Conservation (phyloP, 2,113 vertebrate genomes). For the Heterochromis multidens region DNA sequence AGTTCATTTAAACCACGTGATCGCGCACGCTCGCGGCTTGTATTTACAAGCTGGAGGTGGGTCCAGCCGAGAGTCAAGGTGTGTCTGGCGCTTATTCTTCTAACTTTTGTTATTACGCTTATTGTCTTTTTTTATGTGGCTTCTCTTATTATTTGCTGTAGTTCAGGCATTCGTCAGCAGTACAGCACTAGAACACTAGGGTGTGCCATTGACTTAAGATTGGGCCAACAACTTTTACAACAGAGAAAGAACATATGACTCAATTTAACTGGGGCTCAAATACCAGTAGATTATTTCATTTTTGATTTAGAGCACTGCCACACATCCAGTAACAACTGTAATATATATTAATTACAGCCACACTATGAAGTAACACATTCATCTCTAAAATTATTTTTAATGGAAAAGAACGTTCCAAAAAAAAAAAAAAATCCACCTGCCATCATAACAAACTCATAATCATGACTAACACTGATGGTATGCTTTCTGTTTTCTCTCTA, state of each 20-base stretch:
- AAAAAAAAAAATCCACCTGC: not conserved
- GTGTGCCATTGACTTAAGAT: not conserved
- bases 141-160: not conserved
- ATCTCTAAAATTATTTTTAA: not conserved
- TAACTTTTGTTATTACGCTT: not conserved
- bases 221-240: not conserved
- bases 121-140: not conserved
- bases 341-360: not conserved
- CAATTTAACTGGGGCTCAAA: not conserved
- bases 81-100: not conserved
- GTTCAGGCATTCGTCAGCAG: not conserved
- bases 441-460: not conserved
- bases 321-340: not conserved
- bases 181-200: not conserved
- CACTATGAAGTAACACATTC: not conserved
- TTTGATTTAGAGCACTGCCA: not conserved
- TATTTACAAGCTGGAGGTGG: not conserved
- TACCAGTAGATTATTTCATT: not conserved
- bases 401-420: not conserved
- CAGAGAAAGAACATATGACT: not conserved
- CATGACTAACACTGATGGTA: constrained; percentile 18
- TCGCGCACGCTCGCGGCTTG: not conserved
- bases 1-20: not conserved
- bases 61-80: not conserved
- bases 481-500: constrained; percentile 6